phyloP scores from a whole-genome alignment of 2,797 vertebrate species.

The Aldrovandia affinis region DNA sequence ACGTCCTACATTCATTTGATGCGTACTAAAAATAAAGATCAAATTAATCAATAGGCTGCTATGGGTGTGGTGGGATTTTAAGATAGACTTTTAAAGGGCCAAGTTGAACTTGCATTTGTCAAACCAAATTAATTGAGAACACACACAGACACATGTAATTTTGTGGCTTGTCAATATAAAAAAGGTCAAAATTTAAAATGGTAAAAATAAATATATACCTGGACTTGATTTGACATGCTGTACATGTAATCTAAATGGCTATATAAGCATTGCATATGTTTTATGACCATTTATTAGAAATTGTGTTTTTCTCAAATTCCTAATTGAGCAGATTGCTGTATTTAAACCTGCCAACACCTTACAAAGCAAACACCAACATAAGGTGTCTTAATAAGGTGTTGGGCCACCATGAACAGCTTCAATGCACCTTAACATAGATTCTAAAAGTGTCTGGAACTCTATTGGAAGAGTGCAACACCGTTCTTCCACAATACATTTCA shows the following conservation, averaged over 20 bases:
- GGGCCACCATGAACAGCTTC: no score
- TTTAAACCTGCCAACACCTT: no score
- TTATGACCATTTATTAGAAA: background rate
- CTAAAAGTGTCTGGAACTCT: no score
- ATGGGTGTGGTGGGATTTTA: constrained; percentile 16
- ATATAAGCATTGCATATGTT: background rate
- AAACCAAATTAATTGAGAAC: background rate
- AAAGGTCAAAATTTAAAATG: background rate
- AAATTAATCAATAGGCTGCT: constrained; percentile 31
- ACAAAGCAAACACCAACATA: no score
- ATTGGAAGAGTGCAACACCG: no score
- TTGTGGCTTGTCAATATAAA: no score
- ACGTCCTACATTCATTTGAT: constrained; percentile 25
- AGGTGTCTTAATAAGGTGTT: no score
- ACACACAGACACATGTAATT: background rate
- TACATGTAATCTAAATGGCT: background rate
- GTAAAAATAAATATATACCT: background rate
- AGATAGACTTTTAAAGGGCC: background rate
- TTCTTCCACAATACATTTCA: no score
- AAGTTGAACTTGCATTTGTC: constrained; percentile 4
- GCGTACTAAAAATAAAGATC: constrained; percentile 32
- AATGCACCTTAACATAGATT: no score
- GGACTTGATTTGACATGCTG: background rate
- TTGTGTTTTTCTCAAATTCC: no score
- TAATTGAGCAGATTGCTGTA: background rate